A percentile compares a stretch with the other conserved stretches of the same genome.
Evolutionary conservation across 2,797 vertebrate species (phyloP).

Genomic region (Spea hammondii): DNA sequence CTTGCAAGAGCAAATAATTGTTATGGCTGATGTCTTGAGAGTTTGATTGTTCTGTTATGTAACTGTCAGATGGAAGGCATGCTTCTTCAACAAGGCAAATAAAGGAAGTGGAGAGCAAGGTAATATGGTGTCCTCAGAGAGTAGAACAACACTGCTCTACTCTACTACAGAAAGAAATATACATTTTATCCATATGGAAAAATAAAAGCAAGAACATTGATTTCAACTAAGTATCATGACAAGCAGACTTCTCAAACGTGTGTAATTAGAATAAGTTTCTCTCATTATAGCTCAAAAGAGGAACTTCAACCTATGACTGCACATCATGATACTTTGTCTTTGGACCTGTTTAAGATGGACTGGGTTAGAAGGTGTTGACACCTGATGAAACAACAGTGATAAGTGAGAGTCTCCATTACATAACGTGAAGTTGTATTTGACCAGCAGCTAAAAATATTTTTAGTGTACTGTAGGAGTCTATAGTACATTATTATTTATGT

Average conservation of each 20-base stretch:
- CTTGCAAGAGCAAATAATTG: conserved; percentile 70
- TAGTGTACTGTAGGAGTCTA: neutral
- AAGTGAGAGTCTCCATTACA: conserved; percentile 75
- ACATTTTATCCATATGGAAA: conserved; percentile 67
- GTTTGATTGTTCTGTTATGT: conserved; percentile 69
- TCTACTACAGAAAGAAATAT: conserved; percentile 63
- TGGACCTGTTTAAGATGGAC: conserved; percentile 76
- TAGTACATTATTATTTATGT: too few relatives aligned
- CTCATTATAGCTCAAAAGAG: conserved; percentile 51
- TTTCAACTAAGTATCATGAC: conserved; percentile 73
- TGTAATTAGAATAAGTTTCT: conserved; percentile 48
- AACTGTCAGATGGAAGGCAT: conserved; percentile 84
- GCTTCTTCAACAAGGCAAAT: conserved; percentile 78
- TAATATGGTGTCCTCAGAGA: conserved; percentile 71
- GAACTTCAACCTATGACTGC: conserved; percentile 72
- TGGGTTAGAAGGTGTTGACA: conserved; percentile 69
- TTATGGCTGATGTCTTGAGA: conserved; percentile 83
- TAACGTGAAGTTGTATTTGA: conserved; percentile 66
- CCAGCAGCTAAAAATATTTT: conserved; percentile 69
- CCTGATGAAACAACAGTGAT: conserved; percentile 80
- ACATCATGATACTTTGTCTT: conserved; percentile 71
- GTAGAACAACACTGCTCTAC: conserved; percentile 62
- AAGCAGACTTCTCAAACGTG: conserved; percentile 77
- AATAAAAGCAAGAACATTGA: conserved; percentile 75
- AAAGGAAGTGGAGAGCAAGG: conserved; percentile 66